Evolutionary conservation across 2,888 invertebrate genomes (phyloP).

Genomic region (Suillia variegata): DNA sequence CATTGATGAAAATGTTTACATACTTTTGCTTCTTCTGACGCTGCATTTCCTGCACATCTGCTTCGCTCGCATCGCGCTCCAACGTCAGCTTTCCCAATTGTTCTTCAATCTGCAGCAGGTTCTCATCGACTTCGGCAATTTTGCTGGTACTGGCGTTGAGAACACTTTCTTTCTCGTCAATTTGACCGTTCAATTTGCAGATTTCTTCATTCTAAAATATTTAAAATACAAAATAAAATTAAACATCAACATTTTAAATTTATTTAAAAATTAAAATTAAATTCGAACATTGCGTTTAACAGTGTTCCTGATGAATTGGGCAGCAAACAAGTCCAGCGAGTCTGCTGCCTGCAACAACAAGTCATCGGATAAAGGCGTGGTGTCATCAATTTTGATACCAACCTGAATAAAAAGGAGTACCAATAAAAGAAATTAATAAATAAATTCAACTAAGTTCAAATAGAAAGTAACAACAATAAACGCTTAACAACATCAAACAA

Average conservation of each 20-base stretch:
- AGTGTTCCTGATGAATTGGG: slow-evolving; percentile 70
- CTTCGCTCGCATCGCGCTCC: slow-evolving; percentile 43
- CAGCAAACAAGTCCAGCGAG: slow-evolving; percentile 70
- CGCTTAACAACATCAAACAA: slow-evolving; percentile 19
- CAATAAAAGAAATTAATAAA: slow-evolving; percentile 11
- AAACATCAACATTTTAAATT: neutral
- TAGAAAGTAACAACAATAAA: slow-evolving; percentile 5
- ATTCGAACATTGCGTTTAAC: slow-evolving; percentile 73
- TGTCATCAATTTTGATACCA: slow-evolving; percentile 64
- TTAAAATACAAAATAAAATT: neutral
- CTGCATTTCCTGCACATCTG: slow-evolving; percentile 39
- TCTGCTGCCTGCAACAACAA: slow-evolving; percentile 70
- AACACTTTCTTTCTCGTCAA: slow-evolving; percentile 63
- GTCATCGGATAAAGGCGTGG: slow-evolving; percentile 65
- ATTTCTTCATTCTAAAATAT: slow-evolving; percentile 73
- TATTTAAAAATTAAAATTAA: neutral
- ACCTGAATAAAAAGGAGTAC: slow-evolving; percentile 54
- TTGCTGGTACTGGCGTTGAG: slow-evolving; percentile 69
- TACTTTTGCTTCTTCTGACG: slow-evolving; percentile 42
- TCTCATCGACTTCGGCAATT: slow-evolving; percentile 73
- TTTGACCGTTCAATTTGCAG: slow-evolving; percentile 71
- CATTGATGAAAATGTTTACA: neutral
- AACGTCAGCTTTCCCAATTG: slow-evolving; percentile 65
- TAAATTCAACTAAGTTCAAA: too few species aligned
- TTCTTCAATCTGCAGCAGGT: slow-evolving; percentile 70